Evolutionary conservation across 2,888 invertebrate genomes (phyloP).

Genomic region (Salticus scenicus): DNA sequence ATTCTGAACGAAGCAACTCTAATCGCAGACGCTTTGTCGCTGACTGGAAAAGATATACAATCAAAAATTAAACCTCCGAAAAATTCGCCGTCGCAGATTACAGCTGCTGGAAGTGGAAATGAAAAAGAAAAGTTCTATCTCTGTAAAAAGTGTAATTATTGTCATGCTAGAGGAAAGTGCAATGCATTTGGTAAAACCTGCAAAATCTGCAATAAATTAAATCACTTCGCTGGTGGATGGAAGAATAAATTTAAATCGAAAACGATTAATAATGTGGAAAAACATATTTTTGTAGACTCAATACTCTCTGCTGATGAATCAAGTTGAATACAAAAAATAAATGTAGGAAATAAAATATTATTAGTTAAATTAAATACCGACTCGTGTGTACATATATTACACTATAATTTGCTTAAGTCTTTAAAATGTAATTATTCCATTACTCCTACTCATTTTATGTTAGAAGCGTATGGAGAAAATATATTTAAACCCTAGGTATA

Average conservation of each 20-base stretch:
- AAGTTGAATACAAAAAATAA: neutral
- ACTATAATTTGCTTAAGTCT: neutral
- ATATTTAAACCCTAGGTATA: neutral
- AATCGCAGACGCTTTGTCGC: no score
- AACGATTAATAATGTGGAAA: neutral
- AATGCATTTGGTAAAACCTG: neutral
- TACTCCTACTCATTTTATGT: neutral
- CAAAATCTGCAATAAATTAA: neutral
- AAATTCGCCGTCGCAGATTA: no score
- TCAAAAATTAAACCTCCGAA: no score
- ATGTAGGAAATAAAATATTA: neutral
- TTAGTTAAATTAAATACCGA: neutral
- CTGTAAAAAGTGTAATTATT: no score
- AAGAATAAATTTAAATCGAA: constrained; percentile 29
- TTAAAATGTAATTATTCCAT: neutral
- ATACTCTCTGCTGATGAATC: neutral
- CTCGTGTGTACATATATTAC: neutral
- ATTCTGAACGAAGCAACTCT: no score
- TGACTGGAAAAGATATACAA: no score
- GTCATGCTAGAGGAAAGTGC: neutral
- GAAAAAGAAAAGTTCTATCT: no score
- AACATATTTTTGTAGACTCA: neutral
- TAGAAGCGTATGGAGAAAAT: neutral
- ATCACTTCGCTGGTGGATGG: constrained; percentile 28
- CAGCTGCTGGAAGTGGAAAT: no score